Evolutionary conservation across 2,888 invertebrate genomes (phyloP), one percentile per base, ranked within the genome.

Genomic region (Arctia plantaginis): DNA sequence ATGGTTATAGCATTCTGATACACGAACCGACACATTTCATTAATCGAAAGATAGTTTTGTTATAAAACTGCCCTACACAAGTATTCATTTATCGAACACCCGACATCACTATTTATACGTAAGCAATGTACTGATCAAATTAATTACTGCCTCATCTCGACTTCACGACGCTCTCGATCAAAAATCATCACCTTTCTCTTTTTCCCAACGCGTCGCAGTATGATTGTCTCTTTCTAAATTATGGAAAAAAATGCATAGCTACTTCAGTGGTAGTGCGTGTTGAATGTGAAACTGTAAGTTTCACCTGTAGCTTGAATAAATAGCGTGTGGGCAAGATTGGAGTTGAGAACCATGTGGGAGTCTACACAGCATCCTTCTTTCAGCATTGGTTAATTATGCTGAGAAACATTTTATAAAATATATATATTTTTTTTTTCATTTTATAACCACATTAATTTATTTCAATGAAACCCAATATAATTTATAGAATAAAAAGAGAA

Each of bases 81-180:
- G 20, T 65, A 64, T 41, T 76, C 83, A 87, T 82, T 68, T 66
- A 88, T 87, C 86, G 89, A 88, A 84, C 75, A 59, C 27, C 27
- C 44, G 76, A 74, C 92, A 85, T 85, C 91, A 89, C 92, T 92
- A 89, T 78, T 82, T 78, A 86, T 86, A 88, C 89, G 88, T 89
- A 90, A 86, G 86, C 87, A 90, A 90, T 90, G 90, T 92, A 93
- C 92, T 94, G 94, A 94, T 95, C 94, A 94, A 95, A 94, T 95
- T 94, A 95, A 95, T 95, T 95, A 95, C 93, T 89, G 90, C 90
- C 93, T 93, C 93, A 94, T 93, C 93, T 94, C 91, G 87, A 88
- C 87, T 85, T 84, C 85, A 87, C 90, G 88, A 89, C 88, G 90
- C 89, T 91, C 90, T 88, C 87, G 82, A 89, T 89, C 87, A 91